Conservation (phyloP, 1,140 invertebrate species). For the Drosophila punjabiensis region DNA sequence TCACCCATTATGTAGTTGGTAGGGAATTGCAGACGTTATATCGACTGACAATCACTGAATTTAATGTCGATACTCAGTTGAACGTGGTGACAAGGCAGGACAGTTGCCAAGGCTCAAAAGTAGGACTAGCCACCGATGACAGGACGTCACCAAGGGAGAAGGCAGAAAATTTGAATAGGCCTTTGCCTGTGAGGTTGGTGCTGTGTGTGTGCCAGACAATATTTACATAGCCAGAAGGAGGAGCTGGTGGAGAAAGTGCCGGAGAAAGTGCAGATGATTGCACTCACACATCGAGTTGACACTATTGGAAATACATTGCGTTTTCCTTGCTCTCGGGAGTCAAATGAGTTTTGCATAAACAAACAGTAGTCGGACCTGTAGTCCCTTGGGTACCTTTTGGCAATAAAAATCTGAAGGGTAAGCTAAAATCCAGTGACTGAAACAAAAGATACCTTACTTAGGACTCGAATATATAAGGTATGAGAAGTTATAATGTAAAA, state of each 20-base stretch:
- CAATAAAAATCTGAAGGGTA: slow-evolving; percentile 6
- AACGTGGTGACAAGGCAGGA: slow-evolving; percentile 26
- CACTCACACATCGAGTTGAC: slow-evolving; percentile 40
- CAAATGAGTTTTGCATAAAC: slow-evolving; percentile 80
- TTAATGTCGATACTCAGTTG: slow-evolving; percentile 31
- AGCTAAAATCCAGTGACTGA: slow-evolving; percentile 1
- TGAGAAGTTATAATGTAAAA: neutral
- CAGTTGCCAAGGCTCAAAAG: slow-evolving; percentile 6
- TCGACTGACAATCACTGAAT: slow-evolving; percentile 24
- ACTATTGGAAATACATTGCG: slow-evolving; percentile 66
- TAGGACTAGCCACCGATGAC: neutral
- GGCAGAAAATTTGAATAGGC: slow-evolving; percentile 39
- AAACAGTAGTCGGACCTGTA: slow-evolving; percentile 20
- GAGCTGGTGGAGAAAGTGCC: slow-evolving; percentile 1
- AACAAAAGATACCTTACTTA: neutral
- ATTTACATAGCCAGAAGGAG: slow-evolving; percentile 22
- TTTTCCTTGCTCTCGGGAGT: slow-evolving; percentile 49
- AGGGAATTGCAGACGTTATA: slow-evolving; percentile 9
- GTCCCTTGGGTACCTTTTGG: slow-evolving; percentile 4
- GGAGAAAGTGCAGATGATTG: slow-evolving; percentile 37
- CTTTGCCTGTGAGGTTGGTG: neutral
- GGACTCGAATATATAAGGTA: neutral
- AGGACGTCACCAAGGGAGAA: neutral
- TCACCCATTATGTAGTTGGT: neutral
- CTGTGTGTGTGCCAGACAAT: slow-evolving; percentile 13